These are phyloP conservation scores for Rhinoraja longicauda DNA, from an alignment of 2,797 vertebrate species.

Conservation along the genomic window DNA sequence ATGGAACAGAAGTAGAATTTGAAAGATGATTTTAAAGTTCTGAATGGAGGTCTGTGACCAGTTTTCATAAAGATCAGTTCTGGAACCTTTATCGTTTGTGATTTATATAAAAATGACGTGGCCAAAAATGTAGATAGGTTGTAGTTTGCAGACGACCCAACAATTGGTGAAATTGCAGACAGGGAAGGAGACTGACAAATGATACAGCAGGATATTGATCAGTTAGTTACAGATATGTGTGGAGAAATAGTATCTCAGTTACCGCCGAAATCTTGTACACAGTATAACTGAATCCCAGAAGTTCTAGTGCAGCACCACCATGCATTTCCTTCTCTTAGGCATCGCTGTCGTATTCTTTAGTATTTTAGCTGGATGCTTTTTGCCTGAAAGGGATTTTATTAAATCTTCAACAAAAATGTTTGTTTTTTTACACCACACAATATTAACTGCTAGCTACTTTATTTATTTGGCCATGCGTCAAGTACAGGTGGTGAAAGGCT, in stretches of 20 bases:
- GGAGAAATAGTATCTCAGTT: neutral
- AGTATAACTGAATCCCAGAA: neutral
- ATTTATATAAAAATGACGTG: too few relatives aligned
- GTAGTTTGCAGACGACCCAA: too few relatives aligned
- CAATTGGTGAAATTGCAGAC: too few relatives aligned
- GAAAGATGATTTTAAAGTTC: neutral
- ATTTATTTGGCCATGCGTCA: slow-evolving; percentile 43
- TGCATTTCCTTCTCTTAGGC: neutral
- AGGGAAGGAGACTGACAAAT: too few relatives aligned
- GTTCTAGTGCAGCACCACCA: neutral
- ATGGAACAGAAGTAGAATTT: neutral
- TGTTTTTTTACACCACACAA: slow-evolving; percentile 35
- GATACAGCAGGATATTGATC: too few relatives aligned
- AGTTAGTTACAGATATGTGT: too few relatives aligned
- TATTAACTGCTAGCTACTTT: slow-evolving; percentile 35
- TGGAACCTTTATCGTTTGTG: too few relatives aligned
- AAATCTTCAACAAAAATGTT: slow-evolving; percentile 43
- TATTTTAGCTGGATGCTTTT: neutral
- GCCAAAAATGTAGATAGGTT: too few relatives aligned
- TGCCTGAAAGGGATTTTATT: slow-evolving; percentile 40
- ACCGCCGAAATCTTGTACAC: neutral
- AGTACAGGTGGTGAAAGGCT: slow-evolving; percentile 37
- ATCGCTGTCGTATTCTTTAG: neutral
- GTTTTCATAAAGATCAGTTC: too few relatives aligned
- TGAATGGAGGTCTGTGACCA: neutral